A percentile compares a stretch with the other conserved stretches of the same genome.
These are phyloP conservation scores for Pachyrhynchus sulphureomaculatus DNA, from an alignment of 1,140 invertebrate genomes.

Conservation along the genomic window DNA sequence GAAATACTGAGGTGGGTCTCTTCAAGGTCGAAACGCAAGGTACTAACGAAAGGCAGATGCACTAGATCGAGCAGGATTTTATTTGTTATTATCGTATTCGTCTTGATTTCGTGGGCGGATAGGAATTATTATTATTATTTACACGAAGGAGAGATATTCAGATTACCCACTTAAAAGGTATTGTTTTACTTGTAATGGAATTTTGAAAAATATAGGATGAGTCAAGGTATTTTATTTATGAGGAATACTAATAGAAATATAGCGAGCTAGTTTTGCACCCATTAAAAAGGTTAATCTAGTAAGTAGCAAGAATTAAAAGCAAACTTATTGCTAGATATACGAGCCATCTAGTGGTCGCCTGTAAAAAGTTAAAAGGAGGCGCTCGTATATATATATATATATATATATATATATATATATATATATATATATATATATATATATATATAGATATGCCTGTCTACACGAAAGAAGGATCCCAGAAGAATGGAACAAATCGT, in stretches of 20 bases:
- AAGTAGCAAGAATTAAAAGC: no score
- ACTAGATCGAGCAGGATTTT: constrained; percentile 15
- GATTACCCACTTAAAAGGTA: not conserved
- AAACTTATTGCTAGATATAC: no score
- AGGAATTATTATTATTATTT: constrained; percentile 1
- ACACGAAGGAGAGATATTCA: not conserved
- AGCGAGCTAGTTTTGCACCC: no score
- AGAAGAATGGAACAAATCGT: no score
- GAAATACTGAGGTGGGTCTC: constrained; percentile 25
- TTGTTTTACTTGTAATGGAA: constrained; percentile 1
- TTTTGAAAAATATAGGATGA: not conserved
- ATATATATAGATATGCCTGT: no score
- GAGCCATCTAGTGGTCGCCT: no score
- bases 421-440: no score
- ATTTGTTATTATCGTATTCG: constrained; percentile 4
- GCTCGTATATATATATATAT: no score
- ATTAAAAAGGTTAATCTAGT: no score
- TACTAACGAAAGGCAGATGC: constrained; percentile 21
- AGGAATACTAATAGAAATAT: not conserved
- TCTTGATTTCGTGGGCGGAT: constrained; percentile 6
- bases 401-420: no score
- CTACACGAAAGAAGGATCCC: no score
- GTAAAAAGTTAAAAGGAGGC: no score
- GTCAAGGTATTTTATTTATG: not conserved
- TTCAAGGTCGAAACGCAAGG: constrained; percentile 14